Base-by-base conservation (phyloP, 2,888 invertebrate species). In the Drosophila ustulata region DNA sequence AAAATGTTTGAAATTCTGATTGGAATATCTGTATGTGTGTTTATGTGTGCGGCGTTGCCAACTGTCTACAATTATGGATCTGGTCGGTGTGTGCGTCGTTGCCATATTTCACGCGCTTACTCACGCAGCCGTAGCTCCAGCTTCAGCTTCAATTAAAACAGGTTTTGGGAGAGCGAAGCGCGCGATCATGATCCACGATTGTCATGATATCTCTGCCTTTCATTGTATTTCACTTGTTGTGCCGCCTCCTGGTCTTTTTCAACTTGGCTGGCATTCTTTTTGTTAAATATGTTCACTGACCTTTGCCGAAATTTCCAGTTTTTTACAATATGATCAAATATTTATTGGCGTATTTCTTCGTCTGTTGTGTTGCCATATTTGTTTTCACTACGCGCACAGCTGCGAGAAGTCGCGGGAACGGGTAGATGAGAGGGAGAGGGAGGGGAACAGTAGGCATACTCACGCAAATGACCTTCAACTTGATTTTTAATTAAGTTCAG, bases 401-500 rank as follows among this genome's bases (percentile, higher is more conserved):
- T 78, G 70, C 68, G 52, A 26, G 18, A 18, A 18, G 18, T 18
- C 30, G 34, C 34, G 11, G 34, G 0, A 37, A 37, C 34, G 43
- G 46, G 25, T 5, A 28, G 28, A 26, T 5, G 26, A 28, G 13
- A 7, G 1, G 45, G 39, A 2, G 46, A 32, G 25, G 23, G 26
- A 26, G 26, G 34, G 25, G 43, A 4, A 11, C 62, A 37, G 46
- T 34, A 49, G 56, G 39, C 74, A 49, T 62, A 52, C 52, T 55
- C 55, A 76, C 63, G 71, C 66, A 65, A 69, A 80, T 75, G 88
- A 85, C 85, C 85, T 85, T 85, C 89, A 85, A 85, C 85, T 85
- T 85, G 89, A 85, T 88, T 89, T 85, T 85, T 88, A 88, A 89
- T 85, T 86, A 85, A 89, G 78, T 89, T 82, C 89, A 70, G 89